Conservation (phyloP, 2,113 vertebrate genomes). For the Hirundichthys speculiger region DNA sequence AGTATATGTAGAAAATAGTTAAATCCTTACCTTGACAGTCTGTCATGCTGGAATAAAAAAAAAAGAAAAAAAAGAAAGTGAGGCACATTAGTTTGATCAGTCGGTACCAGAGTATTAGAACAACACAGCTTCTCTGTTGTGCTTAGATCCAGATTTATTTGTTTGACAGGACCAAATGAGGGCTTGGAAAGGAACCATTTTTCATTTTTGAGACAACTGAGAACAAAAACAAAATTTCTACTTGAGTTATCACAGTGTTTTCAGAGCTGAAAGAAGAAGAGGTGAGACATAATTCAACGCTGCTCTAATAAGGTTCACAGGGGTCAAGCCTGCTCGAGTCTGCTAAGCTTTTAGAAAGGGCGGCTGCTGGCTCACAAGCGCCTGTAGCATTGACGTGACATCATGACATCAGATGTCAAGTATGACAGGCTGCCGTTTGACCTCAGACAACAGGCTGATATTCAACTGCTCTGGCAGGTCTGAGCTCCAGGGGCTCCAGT, state of each 20-base stretch:
- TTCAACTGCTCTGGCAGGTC: conserved; percentile 40
- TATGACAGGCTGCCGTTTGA: conserved; percentile 38
- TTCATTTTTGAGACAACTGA: conserved; percentile 38
- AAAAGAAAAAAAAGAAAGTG: conserved; percentile 61
- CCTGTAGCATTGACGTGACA: conserved; percentile 54
- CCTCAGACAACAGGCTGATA: conserved; percentile 44
- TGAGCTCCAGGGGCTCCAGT: conserved; percentile 1
- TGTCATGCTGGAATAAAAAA: conserved; percentile 73
- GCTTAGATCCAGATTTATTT: conserved; percentile 48
- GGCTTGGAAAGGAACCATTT: conserved; percentile 37
- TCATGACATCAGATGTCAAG: conserved; percentile 60
- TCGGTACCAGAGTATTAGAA: conserved; percentile 29
- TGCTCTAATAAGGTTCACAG: conserved; percentile 33
- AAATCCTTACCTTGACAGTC: conserved; percentile 70
- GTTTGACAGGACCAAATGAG: conserved; percentile 53
- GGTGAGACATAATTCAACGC: conserved; percentile 45
- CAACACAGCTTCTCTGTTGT: conserved; percentile 22
- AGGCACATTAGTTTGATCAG: conserved; percentile 30
- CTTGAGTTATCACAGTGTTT: conserved; percentile 49
- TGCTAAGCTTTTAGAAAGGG: conserved; percentile 40
- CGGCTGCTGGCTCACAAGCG: conserved; percentile 27
- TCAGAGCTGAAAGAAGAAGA: conserved; percentile 16
- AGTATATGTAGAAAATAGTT: neutral
- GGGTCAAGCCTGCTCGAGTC: conserved; percentile 41
- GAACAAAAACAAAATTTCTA: conserved; percentile 47